phyloP scores from a whole-genome alignment of 2,888 invertebrate species.

The Diabrotica balteata region DNA sequence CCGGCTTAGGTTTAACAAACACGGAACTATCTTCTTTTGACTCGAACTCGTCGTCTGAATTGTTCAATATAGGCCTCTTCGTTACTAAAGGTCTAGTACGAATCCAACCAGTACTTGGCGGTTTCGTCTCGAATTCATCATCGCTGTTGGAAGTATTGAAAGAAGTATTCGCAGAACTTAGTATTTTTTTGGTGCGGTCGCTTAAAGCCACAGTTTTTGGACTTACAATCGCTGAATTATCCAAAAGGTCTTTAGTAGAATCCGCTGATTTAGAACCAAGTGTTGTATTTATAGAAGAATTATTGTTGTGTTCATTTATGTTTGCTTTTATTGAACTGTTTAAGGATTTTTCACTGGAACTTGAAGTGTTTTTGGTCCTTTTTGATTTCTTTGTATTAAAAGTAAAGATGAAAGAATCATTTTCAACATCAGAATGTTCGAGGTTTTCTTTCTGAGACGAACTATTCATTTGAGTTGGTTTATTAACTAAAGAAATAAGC shows the following conservation, averaged over 20 bases:
- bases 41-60: conserved; percentile 46
- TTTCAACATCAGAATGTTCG: conserved; percentile 2
- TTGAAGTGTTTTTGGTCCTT: neutral
- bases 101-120: conserved; percentile 25
- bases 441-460: conserved; percentile 19
- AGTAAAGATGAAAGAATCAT: conserved; percentile 17
- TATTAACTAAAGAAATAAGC: conserved; percentile 20
- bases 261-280: conserved; percentile 1
- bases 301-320: conserved; percentile 15
- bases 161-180: neutral
- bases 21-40: conserved; percentile 19
- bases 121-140: conserved; percentile 45
- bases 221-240: neutral
- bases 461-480: neutral
- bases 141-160: conserved; percentile 34
- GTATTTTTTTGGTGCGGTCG: neutral
- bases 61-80: neutral
- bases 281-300: conserved; percentile 13
- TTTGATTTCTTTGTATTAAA: conserved; percentile 12
- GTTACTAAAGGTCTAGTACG: conserved; percentile 12
- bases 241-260: conserved; percentile 3
- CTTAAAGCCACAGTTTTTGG: neutral
- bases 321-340: neutral
- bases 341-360: conserved; percentile 1
- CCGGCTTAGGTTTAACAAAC: conserved; percentile 14